Percentiles rank a stretch among this genome's conserved stretches.
Evolutionary conservation across 2,888 invertebrate genomes (phyloP).

Genomic region (Timema cristinae): DNA sequence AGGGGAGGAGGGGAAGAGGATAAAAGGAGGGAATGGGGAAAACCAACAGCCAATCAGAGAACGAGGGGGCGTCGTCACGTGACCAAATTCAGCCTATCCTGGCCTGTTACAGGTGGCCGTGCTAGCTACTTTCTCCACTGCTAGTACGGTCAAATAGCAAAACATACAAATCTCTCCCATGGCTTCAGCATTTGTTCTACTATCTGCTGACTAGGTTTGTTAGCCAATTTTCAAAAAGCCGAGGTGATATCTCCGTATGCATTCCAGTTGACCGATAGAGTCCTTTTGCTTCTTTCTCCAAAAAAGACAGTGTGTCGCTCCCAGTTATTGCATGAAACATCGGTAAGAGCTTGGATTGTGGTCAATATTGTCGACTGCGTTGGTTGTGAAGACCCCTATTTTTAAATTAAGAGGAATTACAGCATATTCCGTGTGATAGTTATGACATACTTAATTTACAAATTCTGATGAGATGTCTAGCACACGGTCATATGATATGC

Average conservation of each 20-base stretch:
- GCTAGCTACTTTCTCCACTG: too few species aligned
- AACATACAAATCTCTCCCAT: neutral
- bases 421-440: neutral
- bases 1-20: too few species aligned
- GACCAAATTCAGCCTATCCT: too few species aligned
- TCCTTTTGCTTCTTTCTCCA: constrained; percentile 8
- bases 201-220: neutral
- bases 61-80: too few species aligned
- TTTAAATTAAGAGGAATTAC: neutral
- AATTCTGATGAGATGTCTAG: neutral
- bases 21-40: too few species aligned
- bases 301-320: neutral
- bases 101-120: too few species aligned
- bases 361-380: neutral
- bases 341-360: constrained; percentile 2
- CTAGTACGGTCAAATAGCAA: neutral
- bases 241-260: neutral
- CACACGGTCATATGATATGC: neutral
- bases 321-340: neutral
- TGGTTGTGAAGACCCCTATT: neutral
- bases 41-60: too few species aligned
- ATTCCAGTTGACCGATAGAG: neutral
- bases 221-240: neutral
- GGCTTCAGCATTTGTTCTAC: neutral
- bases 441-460: neutral